Base-by-base conservation (phyloP, 64 coral and sea anemone species). In the Hydrozoanthus tunicans region DNA sequence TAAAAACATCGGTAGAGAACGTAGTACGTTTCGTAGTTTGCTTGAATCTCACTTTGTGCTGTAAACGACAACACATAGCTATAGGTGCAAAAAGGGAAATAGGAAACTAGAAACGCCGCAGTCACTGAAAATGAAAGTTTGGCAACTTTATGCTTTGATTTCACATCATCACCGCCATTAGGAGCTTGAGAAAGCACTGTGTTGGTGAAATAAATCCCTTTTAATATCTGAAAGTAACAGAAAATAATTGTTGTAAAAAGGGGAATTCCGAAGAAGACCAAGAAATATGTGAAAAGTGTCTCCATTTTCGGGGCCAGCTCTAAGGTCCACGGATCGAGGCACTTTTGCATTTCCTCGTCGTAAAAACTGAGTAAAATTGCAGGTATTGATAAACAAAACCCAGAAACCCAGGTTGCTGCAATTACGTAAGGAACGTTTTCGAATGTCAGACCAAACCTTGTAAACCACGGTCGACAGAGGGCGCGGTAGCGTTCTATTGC, bases 201-300 rank as follows among this genome's bases (percentile, higher is more conserved):
- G 68, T 74, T 88, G 73, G 73, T 70, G 55, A 67, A 88, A 12
- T 67, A 67, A 53, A 88, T 17, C 61, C 84, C 84, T 13, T 88
- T 88, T 8, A 88, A 14, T 15, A 88, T 88, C 51, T 88, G 73
- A 70, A 74, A 88, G 20, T 88, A 88, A 60, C 69, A 88, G 57
- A 88, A 88, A 0, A 56, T 59, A 17, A 88, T 88, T 14, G 17
- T 75, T 88, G 59, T 60, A 13, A 11, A 67, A 60, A 70, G 84
- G 9, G 74, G 10, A 8, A 88, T 27, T 15, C 24, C 32, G 27
- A 88, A 88, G 61, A 88, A 43, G 26, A 55, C 84, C 20, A 88
- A 24, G 3, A 88, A 10, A 88, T 25, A 24, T 6, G 84, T 88
- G 17, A 70, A 67, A 25, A 75, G 69, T 74, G 84, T 59, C 73